Conservation (phyloP, 2,113 vertebrate genomes). For the Turdus rufiventris region DNA sequence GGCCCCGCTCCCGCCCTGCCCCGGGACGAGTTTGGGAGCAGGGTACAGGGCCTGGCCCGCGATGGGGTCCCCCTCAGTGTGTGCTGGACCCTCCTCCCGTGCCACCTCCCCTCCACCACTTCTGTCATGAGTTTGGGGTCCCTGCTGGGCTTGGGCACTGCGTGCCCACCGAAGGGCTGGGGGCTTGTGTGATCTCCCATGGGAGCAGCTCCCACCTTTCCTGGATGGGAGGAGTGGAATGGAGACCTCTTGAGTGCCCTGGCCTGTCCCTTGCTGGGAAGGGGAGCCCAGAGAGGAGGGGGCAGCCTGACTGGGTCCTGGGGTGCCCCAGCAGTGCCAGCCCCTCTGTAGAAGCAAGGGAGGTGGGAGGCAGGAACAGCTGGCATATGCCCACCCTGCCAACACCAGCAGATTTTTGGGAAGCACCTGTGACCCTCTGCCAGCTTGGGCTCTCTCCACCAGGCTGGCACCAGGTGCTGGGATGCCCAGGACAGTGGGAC, state of each 20-base stretch:
- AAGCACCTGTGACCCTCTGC: background rate
- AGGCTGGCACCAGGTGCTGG: background rate
- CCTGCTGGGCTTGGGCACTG: background rate
- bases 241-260: background rate
- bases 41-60: accelerated
- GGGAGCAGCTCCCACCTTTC: background rate
- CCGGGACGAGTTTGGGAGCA: accelerated
- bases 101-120: accelerated
- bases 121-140: background rate
- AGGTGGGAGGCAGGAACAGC: background rate
- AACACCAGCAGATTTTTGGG: background rate
- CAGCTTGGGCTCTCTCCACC: background rate
- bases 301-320: background rate
- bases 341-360: too few relatives aligned
- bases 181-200: background rate
- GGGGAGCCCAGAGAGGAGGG: too few relatives aligned
- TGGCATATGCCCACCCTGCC: background rate
- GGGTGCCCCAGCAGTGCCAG: background rate
- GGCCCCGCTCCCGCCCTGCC: background rate
- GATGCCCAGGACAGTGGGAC: accelerated
- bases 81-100: background rate
- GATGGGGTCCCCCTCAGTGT: background rate
- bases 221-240: accelerated
- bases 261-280: background rate
- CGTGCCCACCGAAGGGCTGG: background rate